phyloP scores from a whole-genome alignment of 1,140 invertebrate genomes.

The Heliconius nattereri region DNA sequence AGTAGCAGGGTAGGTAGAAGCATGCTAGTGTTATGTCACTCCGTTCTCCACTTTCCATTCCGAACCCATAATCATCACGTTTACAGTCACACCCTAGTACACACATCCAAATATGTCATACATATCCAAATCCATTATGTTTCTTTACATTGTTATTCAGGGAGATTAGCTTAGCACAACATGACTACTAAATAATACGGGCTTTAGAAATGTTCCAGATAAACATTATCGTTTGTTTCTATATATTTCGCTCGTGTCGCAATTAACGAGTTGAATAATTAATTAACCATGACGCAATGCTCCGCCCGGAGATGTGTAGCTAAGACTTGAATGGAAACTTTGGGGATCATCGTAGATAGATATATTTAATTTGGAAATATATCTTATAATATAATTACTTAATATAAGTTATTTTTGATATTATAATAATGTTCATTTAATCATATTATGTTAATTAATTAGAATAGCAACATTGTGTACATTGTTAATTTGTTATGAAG shows the following conservation, averaged over 20 bases:
- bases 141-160: slow-evolving; percentile 17
- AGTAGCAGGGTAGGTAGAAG: too few species aligned
- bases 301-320: slow-evolving; percentile 20
- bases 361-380: too few species aligned
- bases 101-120: neutral
- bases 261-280: slow-evolving; percentile 32
- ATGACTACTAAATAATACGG: slow-evolving; percentile 27
- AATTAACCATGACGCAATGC: slow-evolving; percentile 25
- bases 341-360: neutral
- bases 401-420: too few species aligned
- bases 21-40: too few species aligned
- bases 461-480: too few species aligned
- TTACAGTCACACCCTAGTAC: too few species aligned
- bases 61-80: too few species aligned
- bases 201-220: slow-evolving; percentile 29
- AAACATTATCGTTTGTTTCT: slow-evolving; percentile 29
- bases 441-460: too few species aligned
- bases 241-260: slow-evolving; percentile 29
- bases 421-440: too few species aligned
- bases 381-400: too few species aligned
- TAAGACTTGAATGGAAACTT: slow-evolving; percentile 7
- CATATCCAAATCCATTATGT: slow-evolving; percentile 10
- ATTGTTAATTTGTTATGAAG: too few species aligned
- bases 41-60: too few species aligned
- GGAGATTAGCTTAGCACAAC: slow-evolving; percentile 26